These are phyloP conservation scores for Bombycilla garrulus DNA, from an alignment of 2,113 vertebrate genomes.

Conservation along the genomic window DNA sequence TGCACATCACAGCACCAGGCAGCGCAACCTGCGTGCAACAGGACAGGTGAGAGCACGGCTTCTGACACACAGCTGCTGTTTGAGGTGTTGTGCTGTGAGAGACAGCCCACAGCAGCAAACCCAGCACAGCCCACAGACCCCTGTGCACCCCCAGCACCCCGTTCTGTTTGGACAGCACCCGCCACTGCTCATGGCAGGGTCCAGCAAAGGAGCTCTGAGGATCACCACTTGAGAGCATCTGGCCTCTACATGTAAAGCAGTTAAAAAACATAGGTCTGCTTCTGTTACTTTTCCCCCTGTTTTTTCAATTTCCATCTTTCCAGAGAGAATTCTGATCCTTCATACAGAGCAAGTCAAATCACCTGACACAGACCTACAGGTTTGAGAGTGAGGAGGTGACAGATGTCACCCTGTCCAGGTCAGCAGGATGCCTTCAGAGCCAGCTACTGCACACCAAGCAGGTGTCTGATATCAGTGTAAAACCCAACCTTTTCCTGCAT, in stretches of 20 bases:
- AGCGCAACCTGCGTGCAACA: background rate
- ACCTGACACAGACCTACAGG: accelerated
- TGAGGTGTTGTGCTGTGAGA: accelerated
- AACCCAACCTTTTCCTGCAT: background rate
- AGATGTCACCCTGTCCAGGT: too few species aligned
- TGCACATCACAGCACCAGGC: background rate
- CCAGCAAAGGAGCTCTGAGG: background rate
- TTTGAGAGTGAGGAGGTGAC: background rate
- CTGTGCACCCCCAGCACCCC: accelerated
- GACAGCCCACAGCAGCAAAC: background rate
- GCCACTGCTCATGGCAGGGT: accelerated
- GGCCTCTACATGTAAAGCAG: background rate
- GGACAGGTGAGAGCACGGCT: background rate
- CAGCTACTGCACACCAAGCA: background rate
- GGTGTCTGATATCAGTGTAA: accelerated
- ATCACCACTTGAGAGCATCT: accelerated
- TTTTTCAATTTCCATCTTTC: background rate
- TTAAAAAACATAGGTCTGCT: accelerated
- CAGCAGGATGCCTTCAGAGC: background rate
- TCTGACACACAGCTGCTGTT: accelerated
- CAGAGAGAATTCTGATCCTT: background rate
- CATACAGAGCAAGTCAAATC: background rate
- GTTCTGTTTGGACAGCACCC: accelerated
- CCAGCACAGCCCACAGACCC: background rate
- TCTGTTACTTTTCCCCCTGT: background rate